Evolutionary conservation across 2,888 invertebrate species (phyloP), one percentile per base, ranked within the genome.

Genomic region (Amphipyra berbera): DNA sequence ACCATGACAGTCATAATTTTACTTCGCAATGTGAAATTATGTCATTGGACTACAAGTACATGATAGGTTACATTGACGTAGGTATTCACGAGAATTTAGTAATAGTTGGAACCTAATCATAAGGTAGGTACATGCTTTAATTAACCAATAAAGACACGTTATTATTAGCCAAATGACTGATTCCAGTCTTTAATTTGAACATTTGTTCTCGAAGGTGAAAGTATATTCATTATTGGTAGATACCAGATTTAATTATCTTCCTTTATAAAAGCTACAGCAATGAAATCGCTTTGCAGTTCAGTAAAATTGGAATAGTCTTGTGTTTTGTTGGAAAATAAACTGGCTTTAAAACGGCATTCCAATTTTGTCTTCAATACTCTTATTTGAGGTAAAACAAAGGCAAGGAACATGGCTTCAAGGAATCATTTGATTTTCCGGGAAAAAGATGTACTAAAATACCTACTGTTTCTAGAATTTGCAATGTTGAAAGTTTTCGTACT

Each of bases 1-100:
- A 40, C 15, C 13, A 14, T 60, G 45, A 50, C 54, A n/a, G n/a
- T n/a, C n/a, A 42, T 48, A 21, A 5, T 53, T 21, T 41, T 37
- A n/a, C 53, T 46, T 40, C 30, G 27, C 27, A 59, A 30, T 49
- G 15, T 33, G 41, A 54, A 41, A 67, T 60, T 27, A 54, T 49
- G 54, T 21, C 45, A 67, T 12, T 41, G 13, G n/a, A 66, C 38
- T 52, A n/a, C n/a, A n/a, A n/a, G n/a, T n/a, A n/a, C n/a, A 8
- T 49, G 44, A 56, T 41, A 37, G 40, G n/a, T 60, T 46, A 35
- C 6, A 48, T 61, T 56, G 40, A 35, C 47, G 52, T 56, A n/a
- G n/a, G n/a, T n/a, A 52, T 68, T 68, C 55, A 48, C 52, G 52
- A 10, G 49, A 60, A 54, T 54, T 55, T 68, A 61, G 41, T 61